These are phyloP conservation scores for Drosophila cognata DNA, from an alignment of 2,888 invertebrate genomes.

Conservation along the genomic window DNA sequence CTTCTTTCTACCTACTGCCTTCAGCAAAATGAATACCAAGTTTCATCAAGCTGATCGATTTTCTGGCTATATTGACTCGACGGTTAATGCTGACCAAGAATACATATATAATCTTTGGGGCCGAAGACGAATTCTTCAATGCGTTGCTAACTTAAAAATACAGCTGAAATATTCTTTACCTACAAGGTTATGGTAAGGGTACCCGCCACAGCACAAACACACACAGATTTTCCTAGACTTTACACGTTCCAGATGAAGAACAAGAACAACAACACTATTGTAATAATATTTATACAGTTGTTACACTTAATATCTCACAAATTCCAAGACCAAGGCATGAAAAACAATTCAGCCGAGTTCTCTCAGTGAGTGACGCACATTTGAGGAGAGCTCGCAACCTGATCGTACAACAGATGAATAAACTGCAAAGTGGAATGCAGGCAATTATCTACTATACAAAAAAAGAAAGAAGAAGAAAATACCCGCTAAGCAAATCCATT, in stretches of 20 bases:
- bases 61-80: not conserved
- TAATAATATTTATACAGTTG: conserved; percentile 40
- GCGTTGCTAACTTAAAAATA: not conserved
- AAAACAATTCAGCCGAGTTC: not conserved
- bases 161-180: not conserved
- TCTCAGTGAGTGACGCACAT: not conserved
- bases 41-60: not conserved
- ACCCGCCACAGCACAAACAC: not conserved
- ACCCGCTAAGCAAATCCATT: not conserved
- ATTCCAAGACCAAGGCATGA: not conserved
- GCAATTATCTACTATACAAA: not conserved
- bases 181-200: not conserved
- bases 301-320: conserved; percentile 3
- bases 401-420: not conserved
- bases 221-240: conserved; percentile 21
- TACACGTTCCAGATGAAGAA: conserved; percentile 2
- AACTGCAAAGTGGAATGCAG: not conserved
- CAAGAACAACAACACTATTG: not conserved
- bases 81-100: not conserved
- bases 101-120: not conserved
- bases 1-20: not conserved
- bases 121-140: not conserved
- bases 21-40: not conserved
- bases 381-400: not conserved
- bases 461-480: not conserved